Evolutionary conservation across 2,797 vertebrate species (phyloP).

Genomic region (Trachurus trachurus): DNA sequence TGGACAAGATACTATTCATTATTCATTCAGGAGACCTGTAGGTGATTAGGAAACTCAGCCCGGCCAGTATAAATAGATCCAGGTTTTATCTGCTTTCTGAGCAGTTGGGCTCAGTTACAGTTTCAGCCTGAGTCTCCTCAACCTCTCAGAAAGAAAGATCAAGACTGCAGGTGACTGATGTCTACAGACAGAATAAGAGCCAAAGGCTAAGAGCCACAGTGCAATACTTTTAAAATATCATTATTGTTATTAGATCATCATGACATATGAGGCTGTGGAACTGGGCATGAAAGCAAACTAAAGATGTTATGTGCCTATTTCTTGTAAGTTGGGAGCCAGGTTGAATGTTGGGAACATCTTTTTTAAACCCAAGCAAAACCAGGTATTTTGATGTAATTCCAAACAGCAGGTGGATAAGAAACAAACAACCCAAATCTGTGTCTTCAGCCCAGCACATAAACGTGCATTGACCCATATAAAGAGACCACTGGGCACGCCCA

Average conservation of each 20-base stretch:
- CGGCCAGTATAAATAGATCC: conserved; percentile 58
- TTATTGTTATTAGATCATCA: not conserved
- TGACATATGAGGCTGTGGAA: not conserved
- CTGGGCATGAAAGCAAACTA: not conserved
- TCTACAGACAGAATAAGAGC: not conserved
- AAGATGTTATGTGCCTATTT: not conserved
- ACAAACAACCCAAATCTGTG: not conserved
- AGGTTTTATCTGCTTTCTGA: conserved; percentile 48
- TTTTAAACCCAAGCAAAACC: not conserved
- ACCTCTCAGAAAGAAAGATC: conserved; percentile 1
- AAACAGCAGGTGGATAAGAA: too few species aligned
- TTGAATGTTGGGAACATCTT: too few species aligned
- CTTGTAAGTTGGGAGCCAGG: not conserved
- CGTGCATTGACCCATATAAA: not conserved
- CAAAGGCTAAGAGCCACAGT: too few species aligned
- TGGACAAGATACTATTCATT: conserved; percentile 41
- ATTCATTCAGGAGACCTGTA: conserved; percentile 58
- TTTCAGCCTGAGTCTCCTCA: conserved; percentile 16
- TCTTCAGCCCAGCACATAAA: not conserved
- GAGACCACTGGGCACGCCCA: not conserved
- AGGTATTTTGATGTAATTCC: not conserved
- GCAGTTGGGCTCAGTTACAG: conserved; percentile 37
- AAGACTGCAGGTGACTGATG: conserved; percentile 1
- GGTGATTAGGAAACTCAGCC: conserved; percentile 61
- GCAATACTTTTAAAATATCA: not conserved